Conservation (phyloP, 2,113 vertebrate genomes). For the Colistium nudipinnis region DNA sequence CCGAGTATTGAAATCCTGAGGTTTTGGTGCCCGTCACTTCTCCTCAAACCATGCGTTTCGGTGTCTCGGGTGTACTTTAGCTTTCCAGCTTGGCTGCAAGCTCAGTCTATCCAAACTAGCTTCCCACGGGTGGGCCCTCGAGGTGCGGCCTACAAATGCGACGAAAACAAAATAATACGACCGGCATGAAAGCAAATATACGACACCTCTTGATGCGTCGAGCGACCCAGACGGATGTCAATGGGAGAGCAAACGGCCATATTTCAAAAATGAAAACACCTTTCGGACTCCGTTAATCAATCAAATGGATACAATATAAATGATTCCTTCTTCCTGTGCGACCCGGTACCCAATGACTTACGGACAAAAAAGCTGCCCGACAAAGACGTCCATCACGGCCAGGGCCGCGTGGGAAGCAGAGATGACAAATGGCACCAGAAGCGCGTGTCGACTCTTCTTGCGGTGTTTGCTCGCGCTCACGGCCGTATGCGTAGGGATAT, state of each 20-base stretch:
- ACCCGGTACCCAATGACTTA: too few relatives aligned
- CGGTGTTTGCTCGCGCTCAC: conserved; percentile 10
- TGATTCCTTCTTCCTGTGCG: too few relatives aligned
- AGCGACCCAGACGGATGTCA: too few relatives aligned
- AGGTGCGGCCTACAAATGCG: too few relatives aligned
- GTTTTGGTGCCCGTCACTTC: neutral
- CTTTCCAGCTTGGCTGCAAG: neutral
- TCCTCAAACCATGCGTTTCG: neutral
- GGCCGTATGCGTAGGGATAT: neutral
- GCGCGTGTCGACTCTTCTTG: neutral
- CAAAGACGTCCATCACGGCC: conserved; percentile 7
- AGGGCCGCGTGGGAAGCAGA: neutral
- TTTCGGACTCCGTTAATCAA: too few relatives aligned
- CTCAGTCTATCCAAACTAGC: conserved; percentile 7
- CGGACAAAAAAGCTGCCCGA: neutral
- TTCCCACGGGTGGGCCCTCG: too few relatives aligned
- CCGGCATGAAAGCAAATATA: too few relatives aligned
- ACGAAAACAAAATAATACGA: too few relatives aligned
- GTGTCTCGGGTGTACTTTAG: neutral
- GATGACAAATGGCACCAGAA: neutral
- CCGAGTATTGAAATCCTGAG: neutral
- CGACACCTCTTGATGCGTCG: too few relatives aligned
- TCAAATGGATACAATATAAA: too few relatives aligned
- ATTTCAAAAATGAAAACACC: too few relatives aligned
- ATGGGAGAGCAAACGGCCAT: too few relatives aligned